Conservation (phyloP, 2,888 invertebrate species). For the Spodoptera littoralis region DNA sequence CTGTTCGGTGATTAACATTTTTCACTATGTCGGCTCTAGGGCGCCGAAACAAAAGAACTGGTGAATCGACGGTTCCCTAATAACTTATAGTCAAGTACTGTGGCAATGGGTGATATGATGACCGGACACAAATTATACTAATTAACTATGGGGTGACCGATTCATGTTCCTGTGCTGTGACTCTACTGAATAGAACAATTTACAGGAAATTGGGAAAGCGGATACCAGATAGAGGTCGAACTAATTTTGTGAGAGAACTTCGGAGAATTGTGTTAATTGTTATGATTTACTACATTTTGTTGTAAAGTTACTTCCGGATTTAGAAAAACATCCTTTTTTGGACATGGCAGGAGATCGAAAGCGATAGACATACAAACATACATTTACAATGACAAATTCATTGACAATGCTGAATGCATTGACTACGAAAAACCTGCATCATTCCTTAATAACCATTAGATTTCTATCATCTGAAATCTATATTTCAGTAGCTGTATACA, state of each 20-base stretch:
- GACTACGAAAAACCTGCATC: not conserved
- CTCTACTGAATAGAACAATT: slow-evolving; percentile 59
- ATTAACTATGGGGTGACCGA: slow-evolving; percentile 69
- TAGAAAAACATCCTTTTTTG: not conserved
- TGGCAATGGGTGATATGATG: slow-evolving; percentile 60
- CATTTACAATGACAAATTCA: too few species aligned
- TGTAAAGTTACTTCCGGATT: slow-evolving; percentile 23
- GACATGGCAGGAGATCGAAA: not conserved
- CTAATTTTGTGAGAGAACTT: slow-evolving; percentile 41
- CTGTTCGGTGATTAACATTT: slow-evolving; percentile 69
- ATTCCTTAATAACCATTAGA: slow-evolving; percentile 2
- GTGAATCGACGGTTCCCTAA: slow-evolving; percentile 62
- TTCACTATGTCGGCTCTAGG: slow-evolving; percentile 61
- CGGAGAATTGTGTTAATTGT: slow-evolving; percentile 40
- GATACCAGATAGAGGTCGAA: slow-evolving; percentile 47
- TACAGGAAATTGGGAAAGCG: slow-evolving; percentile 67
- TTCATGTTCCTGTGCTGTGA: slow-evolving; percentile 56
- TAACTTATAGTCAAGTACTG: slow-evolving; percentile 59
- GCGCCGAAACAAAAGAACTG: slow-evolving; percentile 53
- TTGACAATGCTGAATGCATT: too few species aligned
- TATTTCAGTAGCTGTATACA: not conserved
- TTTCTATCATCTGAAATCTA: not conserved
- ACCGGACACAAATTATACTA: slow-evolving; percentile 76
- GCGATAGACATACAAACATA: not conserved
- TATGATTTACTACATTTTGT: slow-evolving; percentile 32